Percentiles rank a stretch among this genome's conserved stretches.
phyloP scores from a whole-genome alignment of 2,888 invertebrate genomes.

The Heteromurus nitidus region DNA sequence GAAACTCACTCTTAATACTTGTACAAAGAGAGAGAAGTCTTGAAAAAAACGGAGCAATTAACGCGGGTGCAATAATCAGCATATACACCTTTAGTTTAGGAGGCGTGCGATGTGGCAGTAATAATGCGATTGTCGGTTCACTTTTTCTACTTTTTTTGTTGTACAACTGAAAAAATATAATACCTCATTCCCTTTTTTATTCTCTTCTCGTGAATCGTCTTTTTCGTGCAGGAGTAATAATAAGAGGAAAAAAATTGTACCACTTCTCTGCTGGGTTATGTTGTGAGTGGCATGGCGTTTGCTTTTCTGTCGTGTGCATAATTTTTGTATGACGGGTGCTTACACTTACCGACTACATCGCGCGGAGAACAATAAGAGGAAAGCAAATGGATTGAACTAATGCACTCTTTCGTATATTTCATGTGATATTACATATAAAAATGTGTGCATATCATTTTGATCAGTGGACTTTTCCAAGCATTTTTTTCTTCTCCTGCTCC shows the following conservation, averaged over 20 bases:
- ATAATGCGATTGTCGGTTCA: conserved; percentile 65
- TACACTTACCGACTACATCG: not conserved
- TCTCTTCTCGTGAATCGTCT: conserved; percentile 30
- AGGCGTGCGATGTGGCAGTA: conserved; percentile 60
- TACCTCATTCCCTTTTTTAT: conserved; percentile 39
- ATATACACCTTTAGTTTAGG: conserved; percentile 45
- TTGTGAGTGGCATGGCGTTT: conserved; percentile 13
- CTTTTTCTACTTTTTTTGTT: conserved; percentile 48
- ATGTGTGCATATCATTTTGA: conserved; percentile 59
- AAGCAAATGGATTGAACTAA: conserved; percentile 41
- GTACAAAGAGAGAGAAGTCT: conserved; percentile 2
- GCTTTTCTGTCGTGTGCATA: conserved; percentile 48
- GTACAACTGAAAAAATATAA: conserved; percentile 34
- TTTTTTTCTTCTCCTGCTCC: conserved; percentile 35
- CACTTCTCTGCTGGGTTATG: too few species aligned
- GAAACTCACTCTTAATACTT: not conserved
- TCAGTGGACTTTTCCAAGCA: conserved; percentile 31
- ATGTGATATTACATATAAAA: conserved; percentile 45
- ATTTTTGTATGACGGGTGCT: conserved; percentile 30
- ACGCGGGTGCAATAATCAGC: conserved; percentile 57
- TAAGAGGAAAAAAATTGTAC: not conserved
- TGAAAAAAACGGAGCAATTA: conserved; percentile 45
- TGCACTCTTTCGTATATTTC: conserved; percentile 39
- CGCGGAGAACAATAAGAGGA: conserved; percentile 21
- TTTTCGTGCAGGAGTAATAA: conserved; percentile 20